Base-by-base conservation (phyloP, 2,888 invertebrate genomes). In the Caenorhabditis angaria region DNA sequence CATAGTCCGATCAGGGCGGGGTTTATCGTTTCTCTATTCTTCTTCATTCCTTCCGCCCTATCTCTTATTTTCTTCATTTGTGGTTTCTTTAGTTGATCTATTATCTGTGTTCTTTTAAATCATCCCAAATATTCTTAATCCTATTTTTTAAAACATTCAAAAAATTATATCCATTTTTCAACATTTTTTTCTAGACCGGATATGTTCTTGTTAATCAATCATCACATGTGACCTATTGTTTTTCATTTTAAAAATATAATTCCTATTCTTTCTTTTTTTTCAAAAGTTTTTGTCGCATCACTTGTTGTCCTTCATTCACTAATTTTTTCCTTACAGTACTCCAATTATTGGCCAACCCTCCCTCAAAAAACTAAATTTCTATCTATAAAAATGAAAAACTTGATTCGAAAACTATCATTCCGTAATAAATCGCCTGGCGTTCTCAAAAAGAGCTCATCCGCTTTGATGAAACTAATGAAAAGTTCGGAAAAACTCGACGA, bases 371-470 rank as follows among this genome's bases (percentile, higher is more conserved):
- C 14, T 10, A 35, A 10, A 6, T 35, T 18, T 48, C 14, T 48
- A 27, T 24, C 20, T 8, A 28, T 14, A 50, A 65, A 41, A 60
- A 71, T 71, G 66, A 65, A 63, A 59, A 67, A 64, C 27, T 61
- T 67, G 63, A 61, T 72, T 51, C 67, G 72, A 27, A 72, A 67
- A 35, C 64, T 72, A 47, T 72, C 72, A 6, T 56, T 66, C 27
- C 70, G 70, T 22, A 24, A 59, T 47, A 61, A 59, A 20, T 62
- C 70, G 3, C 65, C 70, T 28, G 54, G 58, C 1, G 28, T 51
- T 0, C 28, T 22, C 29, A 71, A 71, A 41, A 68, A 68, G 59
- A 51, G 29, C 28, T 63, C 67, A 4, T 27, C 67, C 10, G 20
- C 25, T 47, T 8, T 50, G 1, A 18, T 50, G 22, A 20, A 24